Percentiles rank a stretch among this genome's conserved stretches.
Conservation (phyloP, 2,797 vertebrate genomes). For the Galaxias olidus region DNA sequence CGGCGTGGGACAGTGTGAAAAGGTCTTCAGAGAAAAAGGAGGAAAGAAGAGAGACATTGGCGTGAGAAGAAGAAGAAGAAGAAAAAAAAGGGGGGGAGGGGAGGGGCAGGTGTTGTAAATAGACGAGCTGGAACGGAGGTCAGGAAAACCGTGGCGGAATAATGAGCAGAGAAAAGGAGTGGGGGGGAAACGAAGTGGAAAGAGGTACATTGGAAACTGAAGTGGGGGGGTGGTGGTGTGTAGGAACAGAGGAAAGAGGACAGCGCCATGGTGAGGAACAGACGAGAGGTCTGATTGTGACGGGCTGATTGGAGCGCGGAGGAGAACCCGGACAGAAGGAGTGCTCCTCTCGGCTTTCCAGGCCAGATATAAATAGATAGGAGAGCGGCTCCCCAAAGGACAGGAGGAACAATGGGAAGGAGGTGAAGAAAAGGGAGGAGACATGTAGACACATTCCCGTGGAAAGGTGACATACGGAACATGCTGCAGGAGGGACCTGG, state of each 20-base stretch:
- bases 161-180: no score
- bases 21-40: no score
- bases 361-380: constrained; percentile 77
- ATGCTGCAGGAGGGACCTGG: not conserved
- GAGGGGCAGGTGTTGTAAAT: no score
- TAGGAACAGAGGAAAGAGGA: not conserved
- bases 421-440: constrained; percentile 4
- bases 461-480: not conserved
- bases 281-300: constrained; percentile 33
- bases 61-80: no score
- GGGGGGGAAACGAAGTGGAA: no score
- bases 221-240: no score
- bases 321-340: constrained; percentile 17
- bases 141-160: no score
- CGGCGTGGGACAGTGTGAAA: no score
- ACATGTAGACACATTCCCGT: constrained; percentile 11
- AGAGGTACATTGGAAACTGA: no score
- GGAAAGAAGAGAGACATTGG: no score
- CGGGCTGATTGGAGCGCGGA: constrained; percentile 1
- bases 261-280: not conserved
- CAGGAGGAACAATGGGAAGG: constrained; percentile 26
- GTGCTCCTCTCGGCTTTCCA: constrained; percentile 54
- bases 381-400: constrained; percentile 70
- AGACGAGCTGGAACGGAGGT: no score
- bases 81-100: no score